Evolutionary conservation across 2,113 vertebrate genomes (phyloP), one percentile per base, ranked within the genome.

Genomic region (Varanus komodoensis): DNA sequence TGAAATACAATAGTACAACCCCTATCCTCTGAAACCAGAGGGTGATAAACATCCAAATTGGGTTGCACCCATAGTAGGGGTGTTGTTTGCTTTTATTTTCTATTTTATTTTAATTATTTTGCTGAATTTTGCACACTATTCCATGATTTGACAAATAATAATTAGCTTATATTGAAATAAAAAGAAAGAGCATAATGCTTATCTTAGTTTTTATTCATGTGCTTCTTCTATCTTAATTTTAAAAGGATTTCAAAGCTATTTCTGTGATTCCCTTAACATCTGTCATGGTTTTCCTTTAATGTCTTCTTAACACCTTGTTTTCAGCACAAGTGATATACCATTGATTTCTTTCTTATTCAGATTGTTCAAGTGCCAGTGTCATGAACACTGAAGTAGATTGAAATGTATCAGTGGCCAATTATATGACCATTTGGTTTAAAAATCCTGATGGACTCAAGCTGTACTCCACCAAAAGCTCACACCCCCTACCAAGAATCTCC

Each of bases 341-440:
- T 90, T 95, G 89, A 95, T 95, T 92, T 89, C 67, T 17, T 69
- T 95, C 74, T 50, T 69, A 91, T 86, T 91, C 88, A 0, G 0
- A 89, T 81, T 82, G 89, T 88, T 94, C 75, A 85, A 89, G 93
- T 38, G 61, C 77, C 82, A 90, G 64, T 19, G 21, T 27, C 81
- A 73, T 7, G 87, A 93, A 90, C 23, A 50, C 14, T 27, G 54
- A 89, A 91, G 86, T 86, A 90, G 89, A 89, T 75, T 87, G 57
- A 57, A 79, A 61, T n/a, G 92, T 81, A 32, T 89, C 89, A 89
- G 4, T 77, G 67, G 8, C 79, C 81, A 84, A 91, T 67, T 75
- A 11, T 81, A 80, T 90, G 89, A 89, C n/a, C 1, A 87, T 92
- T 81, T 71, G 34, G 15, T 32, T 86, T 48, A 29, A 48, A 75